Percentiles rank a stretch among this genome's conserved stretches.
Evolutionary conservation across 2,888 invertebrate species (phyloP).

Genomic region (Acronicta aceris): DNA sequence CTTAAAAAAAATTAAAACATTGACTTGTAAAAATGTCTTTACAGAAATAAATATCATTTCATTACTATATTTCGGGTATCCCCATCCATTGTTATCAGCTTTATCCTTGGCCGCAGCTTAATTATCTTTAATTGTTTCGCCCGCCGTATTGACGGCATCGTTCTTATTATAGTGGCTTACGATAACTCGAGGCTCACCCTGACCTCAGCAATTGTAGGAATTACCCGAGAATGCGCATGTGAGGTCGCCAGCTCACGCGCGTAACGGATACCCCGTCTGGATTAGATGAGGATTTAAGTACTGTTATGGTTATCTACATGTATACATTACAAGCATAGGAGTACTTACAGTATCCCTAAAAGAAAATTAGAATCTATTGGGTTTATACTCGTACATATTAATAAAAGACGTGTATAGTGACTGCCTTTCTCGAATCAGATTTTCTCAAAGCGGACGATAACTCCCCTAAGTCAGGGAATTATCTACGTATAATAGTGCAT

Average conservation of each 20-base stretch:
- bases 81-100: slow-evolving; percentile 10
- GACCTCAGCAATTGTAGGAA: slow-evolving; percentile 56
- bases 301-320: not conserved
- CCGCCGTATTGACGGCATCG: slow-evolving; percentile 45
- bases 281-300: slow-evolving; percentile 5
- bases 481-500: too few relatives aligned
- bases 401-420: too few relatives aligned
- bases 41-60: too few relatives aligned
- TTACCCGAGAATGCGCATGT: slow-evolving; percentile 39
- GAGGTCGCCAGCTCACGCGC: slow-evolving; percentile 12
- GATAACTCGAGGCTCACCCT: slow-evolving; percentile 31
- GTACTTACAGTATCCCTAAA: too few relatives aligned
- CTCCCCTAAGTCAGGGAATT: too few relatives aligned
- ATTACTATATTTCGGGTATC: slow-evolving; percentile 4
- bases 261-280: slow-evolving; percentile 25
- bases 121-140: slow-evolving; percentile 48
- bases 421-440: too few relatives aligned
- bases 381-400: too few relatives aligned
- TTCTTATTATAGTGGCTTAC: slow-evolving; percentile 52
- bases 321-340: not conserved
- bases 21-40: too few relatives aligned
- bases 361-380: too few relatives aligned
- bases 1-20: too few relatives aligned
- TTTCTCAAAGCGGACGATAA: too few relatives aligned
- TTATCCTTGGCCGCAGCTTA: slow-evolving; percentile 33